Evolutionary conservation across 1,140 invertebrate species (phyloP).

Genomic region (Glomeris maerens): DNA sequence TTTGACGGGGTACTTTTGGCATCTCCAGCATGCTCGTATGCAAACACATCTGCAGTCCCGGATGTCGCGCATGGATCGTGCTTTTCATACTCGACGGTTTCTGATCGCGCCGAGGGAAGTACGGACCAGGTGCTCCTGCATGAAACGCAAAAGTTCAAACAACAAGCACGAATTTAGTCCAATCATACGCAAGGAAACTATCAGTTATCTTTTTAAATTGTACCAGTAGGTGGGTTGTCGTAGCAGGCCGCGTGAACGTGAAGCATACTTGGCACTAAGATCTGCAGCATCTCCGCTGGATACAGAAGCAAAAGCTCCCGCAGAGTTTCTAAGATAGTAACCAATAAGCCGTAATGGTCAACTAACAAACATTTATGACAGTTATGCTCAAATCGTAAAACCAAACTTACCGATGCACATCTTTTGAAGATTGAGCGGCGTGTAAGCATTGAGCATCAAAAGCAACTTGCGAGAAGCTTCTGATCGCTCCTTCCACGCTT

Average conservation of each 20-base stretch:
- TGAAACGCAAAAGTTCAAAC: constrained; percentile 2
- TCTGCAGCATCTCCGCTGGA: constrained; percentile 61
- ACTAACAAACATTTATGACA: constrained; percentile 12
- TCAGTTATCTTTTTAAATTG: constrained; percentile 3
- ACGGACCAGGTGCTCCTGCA: constrained; percentile 49
- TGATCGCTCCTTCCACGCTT: constrained; percentile 58
- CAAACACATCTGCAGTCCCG: constrained; percentile 77
- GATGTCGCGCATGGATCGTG: constrained; percentile 48
- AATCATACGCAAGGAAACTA: too few species aligned
- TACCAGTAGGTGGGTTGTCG: constrained; percentile 46
- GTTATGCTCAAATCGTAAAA: constrained; percentile 9
- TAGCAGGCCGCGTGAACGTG: constrained; percentile 69
- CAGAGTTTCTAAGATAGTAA: constrained; percentile 49
- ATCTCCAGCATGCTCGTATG: constrained; percentile 56
- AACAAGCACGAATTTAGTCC: too few species aligned
- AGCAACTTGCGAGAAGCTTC: constrained; percentile 69
- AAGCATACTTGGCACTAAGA: constrained; percentile 64
- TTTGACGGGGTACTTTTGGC: constrained; percentile 47
- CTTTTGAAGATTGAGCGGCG: constrained; percentile 66
- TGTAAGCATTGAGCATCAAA: constrained; percentile 76
- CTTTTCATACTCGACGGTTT: constrained; percentile 42
- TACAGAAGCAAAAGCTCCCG: constrained; percentile 70
- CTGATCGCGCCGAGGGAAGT: constrained; percentile 47
- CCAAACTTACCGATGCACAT: constrained; percentile 50
- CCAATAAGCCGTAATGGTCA: background rate